Evolutionary conservation across 2,888 invertebrate species (phyloP).

Genomic region (Tachystola acroxantha): DNA sequence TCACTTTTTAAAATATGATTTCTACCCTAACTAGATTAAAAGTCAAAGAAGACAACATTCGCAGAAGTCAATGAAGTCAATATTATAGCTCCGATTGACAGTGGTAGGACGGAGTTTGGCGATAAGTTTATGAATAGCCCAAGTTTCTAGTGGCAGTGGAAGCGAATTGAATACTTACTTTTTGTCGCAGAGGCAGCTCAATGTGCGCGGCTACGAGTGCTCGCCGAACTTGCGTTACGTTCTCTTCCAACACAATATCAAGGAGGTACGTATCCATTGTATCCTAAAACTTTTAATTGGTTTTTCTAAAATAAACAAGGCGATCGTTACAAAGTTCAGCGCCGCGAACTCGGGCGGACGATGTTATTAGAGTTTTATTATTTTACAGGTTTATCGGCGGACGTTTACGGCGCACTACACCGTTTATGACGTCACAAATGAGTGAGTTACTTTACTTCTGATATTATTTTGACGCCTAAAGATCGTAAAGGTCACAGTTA

Average conservation of each 20-base stretch:
- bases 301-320: constrained; percentile 26
- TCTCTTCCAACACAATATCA: constrained; percentile 92
- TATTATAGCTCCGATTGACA: no score
- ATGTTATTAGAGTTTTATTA: constrained; percentile 31
- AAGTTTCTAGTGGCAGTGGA: no score
- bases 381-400: constrained; percentile 88
- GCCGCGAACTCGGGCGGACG: constrained; percentile 5
- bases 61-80: no score
- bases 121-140: constrained; percentile 15
- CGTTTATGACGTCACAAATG: constrained; percentile 93
- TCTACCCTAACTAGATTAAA: no score
- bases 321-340: constrained; percentile 24
- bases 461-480: constrained; percentile 34
- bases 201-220: constrained; percentile 92
- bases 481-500: constrained; percentile 32
- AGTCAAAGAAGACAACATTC: no score
- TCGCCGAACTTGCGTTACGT: constrained; percentile 92
- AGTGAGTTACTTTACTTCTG: constrained; percentile 81
- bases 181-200: constrained; percentile 87
- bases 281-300: constrained; percentile 36
- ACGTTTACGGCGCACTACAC: constrained; percentile 93
- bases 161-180: constrained; percentile 18
- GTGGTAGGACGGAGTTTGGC: constrained; percentile 14
- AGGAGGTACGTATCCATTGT: constrained; percentile 79
- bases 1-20: no score